Evolutionary conservation across 2,888 invertebrate genomes (phyloP).

Genomic region (Elysia crispata): DNA sequence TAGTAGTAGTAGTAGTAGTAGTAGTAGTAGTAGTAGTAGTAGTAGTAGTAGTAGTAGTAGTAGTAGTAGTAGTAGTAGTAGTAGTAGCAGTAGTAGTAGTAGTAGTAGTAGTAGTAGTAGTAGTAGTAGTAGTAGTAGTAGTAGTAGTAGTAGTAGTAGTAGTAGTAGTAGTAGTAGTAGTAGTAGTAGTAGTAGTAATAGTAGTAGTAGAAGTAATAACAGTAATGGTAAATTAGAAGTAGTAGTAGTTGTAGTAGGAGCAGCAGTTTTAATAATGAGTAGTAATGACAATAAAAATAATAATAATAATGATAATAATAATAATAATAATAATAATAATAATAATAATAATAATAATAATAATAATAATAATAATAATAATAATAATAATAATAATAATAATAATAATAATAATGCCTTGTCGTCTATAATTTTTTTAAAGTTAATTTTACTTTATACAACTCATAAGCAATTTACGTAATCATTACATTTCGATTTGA

Average conservation of each 20-base stretch:
- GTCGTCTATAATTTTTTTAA: no score
- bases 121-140: slow-evolving; percentile 26
- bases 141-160: slow-evolving; percentile 27
- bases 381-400: no score
- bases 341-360: no score
- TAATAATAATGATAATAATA: no score
- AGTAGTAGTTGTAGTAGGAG: background rate
- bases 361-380: no score
- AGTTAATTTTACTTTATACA: no score
- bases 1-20: no score
- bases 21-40: slow-evolving; percentile 28
- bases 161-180: slow-evolving; percentile 27
- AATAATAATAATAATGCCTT: no score
- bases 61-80: slow-evolving; percentile 24
- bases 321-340: no score
- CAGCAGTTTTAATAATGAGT: slow-evolving; percentile 1
- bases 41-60: slow-evolving; percentile 26
- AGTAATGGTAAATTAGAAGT: slow-evolving; percentile 5
- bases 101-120: slow-evolving; percentile 27
- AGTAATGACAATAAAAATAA: background rate
- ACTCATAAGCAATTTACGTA: no score
- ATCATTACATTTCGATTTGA: no score
- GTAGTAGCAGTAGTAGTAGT: slow-evolving; percentile 20
- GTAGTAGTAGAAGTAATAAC: no score
- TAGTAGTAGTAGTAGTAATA: slow-evolving; percentile 23